Conservation (phyloP, 2,797 vertebrate species). For the Catamblyrhynchus diadema region DNA sequence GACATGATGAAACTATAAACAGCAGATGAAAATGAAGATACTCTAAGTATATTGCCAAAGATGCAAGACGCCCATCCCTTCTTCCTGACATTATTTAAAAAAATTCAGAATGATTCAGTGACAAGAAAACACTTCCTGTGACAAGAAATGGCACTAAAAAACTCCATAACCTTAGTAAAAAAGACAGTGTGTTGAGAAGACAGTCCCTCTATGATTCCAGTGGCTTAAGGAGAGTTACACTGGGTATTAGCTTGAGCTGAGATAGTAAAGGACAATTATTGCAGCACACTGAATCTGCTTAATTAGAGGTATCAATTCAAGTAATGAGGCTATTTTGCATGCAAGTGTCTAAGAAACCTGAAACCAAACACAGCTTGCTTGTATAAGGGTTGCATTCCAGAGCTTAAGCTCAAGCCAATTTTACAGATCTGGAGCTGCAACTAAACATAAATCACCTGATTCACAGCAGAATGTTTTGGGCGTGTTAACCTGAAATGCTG, state of each 20-base stretch:
- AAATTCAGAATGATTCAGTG: neutral
- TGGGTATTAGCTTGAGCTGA: neutral
- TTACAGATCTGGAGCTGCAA: neutral
- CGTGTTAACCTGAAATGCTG: neutral
- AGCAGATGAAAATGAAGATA: neutral
- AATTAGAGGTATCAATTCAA: neutral
- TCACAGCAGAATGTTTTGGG: neutral
- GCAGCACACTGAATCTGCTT: neutral
- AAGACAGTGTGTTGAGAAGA: neutral
- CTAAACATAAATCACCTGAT: constrained; percentile 37
- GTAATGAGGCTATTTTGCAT: neutral
- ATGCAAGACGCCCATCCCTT: neutral
- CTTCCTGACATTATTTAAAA: neutral
- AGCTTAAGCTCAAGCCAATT: neutral
- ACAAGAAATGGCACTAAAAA: neutral
- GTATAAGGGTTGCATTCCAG: constrained; percentile 21
- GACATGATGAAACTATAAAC: neutral
- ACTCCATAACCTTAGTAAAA: neutral
- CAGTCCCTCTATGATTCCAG: neutral
- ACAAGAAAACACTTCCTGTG: neutral
- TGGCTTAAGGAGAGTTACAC: neutral
- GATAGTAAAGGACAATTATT: neutral
- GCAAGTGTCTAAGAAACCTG: constrained; percentile 4
- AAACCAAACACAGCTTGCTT: constrained; percentile 11
- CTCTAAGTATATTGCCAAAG: neutral